Conservation (phyloP, 2,797 vertebrate genomes). For the Argya squamiceps region DNA sequence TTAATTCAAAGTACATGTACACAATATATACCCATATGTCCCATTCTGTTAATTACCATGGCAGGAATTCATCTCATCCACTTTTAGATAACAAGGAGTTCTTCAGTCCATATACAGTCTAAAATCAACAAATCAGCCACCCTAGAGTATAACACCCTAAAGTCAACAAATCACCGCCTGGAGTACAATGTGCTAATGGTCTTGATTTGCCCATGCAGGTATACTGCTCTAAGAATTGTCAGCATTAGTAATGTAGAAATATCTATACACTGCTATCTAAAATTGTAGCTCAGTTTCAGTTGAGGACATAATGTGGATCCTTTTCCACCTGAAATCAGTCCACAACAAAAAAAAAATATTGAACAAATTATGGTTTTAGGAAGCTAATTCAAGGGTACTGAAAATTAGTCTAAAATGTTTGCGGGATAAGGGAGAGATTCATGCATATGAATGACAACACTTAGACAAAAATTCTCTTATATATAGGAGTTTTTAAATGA, state of each 20-base stretch:
- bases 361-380: not conserved
- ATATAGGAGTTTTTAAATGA: not conserved
- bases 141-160: not conserved
- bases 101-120: not conserved
- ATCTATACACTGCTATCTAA: not conserved
- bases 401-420: not conserved
- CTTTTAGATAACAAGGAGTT: not conserved
- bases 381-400: not conserved
- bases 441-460: not conserved
- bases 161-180: not conserved
- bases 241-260: not conserved
- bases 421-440: not conserved
- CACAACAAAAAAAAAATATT: not conserved
- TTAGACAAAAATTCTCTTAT: not conserved
- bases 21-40: not conserved
- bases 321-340: not conserved
- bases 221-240: not conserved
- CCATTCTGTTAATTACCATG: not conserved
- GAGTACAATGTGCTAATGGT: not conserved
- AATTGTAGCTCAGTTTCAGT: not conserved
- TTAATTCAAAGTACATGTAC: not conserved
- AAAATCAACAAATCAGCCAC: not conserved
- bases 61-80: not conserved
- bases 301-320: not conserved
- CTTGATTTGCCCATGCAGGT: not conserved